Base-by-base conservation (phyloP, 2,113 vertebrate genomes). In the Salvelinus sp. region DNA sequence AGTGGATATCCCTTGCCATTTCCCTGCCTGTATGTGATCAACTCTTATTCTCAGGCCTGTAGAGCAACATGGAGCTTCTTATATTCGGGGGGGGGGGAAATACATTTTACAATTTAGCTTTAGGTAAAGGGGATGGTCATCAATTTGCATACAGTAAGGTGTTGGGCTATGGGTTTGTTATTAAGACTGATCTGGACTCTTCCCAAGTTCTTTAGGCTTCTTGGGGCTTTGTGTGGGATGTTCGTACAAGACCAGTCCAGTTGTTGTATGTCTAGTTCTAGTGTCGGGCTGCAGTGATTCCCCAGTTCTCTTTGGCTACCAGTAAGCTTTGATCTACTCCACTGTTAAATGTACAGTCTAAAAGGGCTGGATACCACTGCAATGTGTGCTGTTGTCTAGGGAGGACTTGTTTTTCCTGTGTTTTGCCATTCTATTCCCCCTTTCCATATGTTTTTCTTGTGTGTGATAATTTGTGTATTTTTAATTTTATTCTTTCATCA, bases 1-100 rank as follows among this genome's bases (percentile, higher is more conserved):
- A 66, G 57, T 76, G 62, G 79, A 75, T 77, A 75, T 76, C 74
- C 60, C 62, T 50, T 75, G n/a, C n/a, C 58, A 23, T 62, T 62
- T 22, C n/a, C n/a, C 58, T 62, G 58, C 58, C n/a, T 22, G n/a
- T 62, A 22, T 62, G 58, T 62, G 58, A 62, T 22, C 0, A 62
- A 4, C n/a, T 22, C 58, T 16, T 62, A 9, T 3, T 62, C 58
- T 22, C n/a, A 20, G 13, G 54, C 18, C 54, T 57, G 54, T 20
- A 20, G 54, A 57, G 3, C 54, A 62, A 22, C 58, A 62, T 54
- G 12, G 50, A 54, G 16, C 58, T 7, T n/a, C n/a, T 22, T 62
- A 22, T 16, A n/a, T 18, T 14, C 20, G n/a, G 20, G 13, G 12
- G 28, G 28, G 27, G 27, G 28, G 4, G 0, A 3, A 3, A 50